Evolutionary conservation across 2,113 vertebrate genomes (phyloP), one percentile per base, ranked within the genome.

Genomic region (Coturnix japonica): DNA sequence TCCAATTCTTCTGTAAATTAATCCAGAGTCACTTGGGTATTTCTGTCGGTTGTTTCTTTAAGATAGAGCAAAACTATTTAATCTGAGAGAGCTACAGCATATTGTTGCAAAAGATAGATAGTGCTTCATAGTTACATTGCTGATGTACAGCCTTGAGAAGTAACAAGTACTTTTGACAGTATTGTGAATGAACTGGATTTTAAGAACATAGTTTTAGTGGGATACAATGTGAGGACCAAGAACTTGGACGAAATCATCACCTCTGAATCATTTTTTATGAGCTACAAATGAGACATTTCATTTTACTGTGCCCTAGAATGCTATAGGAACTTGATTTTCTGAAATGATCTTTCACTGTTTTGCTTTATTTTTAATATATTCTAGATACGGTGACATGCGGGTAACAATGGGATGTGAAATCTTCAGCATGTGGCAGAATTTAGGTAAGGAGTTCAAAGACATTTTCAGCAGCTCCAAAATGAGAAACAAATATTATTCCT

Each of bases 331-430:
- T 91, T 78, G 70, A 53, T 78, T 94, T 74, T 76, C 70, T 57
- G 65, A 80, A 66, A 75, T 63, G n/a, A 31, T 66, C 23, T 30
- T 91, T 67, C 37, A 22, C 21, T 72, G 39, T 72, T 56, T 64
- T 83, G 51, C 80, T 80, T 94, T 84, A 69, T 61, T 92, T 97
- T 95, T 60, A 65, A 93, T 78, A 44, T 41, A 16, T 81, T 89
- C 95, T 91, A 99, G 99, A 90, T 99, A 99, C 14, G 99, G 99
- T 92, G 99, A 99, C 96, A 99, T 99, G 99, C 97, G 99, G n/a
- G 99, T 99, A 71, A 99, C 99, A 97, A 99, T 99, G 99, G 99
- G 99, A 57, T 99, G 99, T 97, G 99, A 99, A 97, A 99, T 99
- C 97, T 99, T 99, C 98, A 99, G 99, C 96, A 99, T 99, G 99